Evolutionary conservation across 2,888 invertebrate species (phyloP).

Genomic region (Drosophila ustulata): DNA sequence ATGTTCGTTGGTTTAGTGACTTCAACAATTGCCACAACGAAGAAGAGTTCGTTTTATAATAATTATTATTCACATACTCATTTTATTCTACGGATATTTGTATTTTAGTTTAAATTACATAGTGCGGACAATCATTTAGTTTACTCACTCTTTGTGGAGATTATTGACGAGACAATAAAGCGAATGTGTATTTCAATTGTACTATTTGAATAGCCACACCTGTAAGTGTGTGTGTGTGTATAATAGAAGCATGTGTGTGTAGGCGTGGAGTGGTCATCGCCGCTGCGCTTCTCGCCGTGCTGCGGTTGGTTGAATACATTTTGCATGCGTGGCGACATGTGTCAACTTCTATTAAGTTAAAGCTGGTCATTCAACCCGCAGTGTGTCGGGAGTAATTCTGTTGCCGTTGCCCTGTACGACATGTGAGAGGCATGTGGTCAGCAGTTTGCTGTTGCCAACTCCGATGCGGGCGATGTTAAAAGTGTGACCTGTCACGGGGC

Average conservation of each 20-base stretch:
- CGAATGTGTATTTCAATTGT: background rate
- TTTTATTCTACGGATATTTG: no score
- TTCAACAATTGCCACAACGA: no score
- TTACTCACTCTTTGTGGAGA: background rate
- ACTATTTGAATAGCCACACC: background rate
- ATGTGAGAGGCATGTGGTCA: constrained; percentile 62
- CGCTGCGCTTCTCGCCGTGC: constrained; percentile 23
- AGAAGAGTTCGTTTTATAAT: no score
- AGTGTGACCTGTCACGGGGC: constrained; percentile 40
- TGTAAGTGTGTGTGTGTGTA: constrained; percentile 8
- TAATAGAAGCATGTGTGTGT: constrained; percentile 9
- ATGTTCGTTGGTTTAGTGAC: no score
- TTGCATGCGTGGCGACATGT: constrained; percentile 82
- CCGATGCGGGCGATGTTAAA: constrained; percentile 36
- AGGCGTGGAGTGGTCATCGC: constrained; percentile 38
- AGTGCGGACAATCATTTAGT: no score
- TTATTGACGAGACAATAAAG: background rate
- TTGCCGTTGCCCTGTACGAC: background rate
- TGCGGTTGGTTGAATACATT: constrained; percentile 78
- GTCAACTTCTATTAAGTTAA: constrained; percentile 81
- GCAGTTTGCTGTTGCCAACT: constrained; percentile 41
- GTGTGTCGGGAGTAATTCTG: background rate
- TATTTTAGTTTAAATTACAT: no score
- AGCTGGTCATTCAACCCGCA: constrained; percentile 75
- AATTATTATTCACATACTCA: no score